Evolutionary conservation across 92 coral and sea anemone species (phyloP), one percentile per base, ranked within the genome.

Genomic region (Palythoa grandis): DNA sequence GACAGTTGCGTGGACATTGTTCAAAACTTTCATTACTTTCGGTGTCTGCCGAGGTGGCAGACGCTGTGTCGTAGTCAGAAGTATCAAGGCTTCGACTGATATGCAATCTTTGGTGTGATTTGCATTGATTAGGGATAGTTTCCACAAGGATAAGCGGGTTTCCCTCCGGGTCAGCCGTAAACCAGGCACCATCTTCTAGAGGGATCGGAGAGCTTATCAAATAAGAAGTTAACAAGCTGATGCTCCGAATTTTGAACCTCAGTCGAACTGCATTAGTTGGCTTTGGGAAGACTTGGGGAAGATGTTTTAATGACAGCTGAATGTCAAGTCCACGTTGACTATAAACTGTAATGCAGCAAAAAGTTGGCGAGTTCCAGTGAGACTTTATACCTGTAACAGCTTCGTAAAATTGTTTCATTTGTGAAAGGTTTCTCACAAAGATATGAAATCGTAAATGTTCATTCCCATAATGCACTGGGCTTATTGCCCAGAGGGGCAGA

Each of bases 381-480:
- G 97, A 91, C 75, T 87, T 92, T 63, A 79, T 67, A 15, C 91
- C 95, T 0, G 98, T 89, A 58, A 97, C 29, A 17, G 68, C 56
- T 83, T 97, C 99, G 68, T 95, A 97, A 82, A 95, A 97, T 11
- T 74, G 52, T 15, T 82, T 94, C 99, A 97, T 97, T 67, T 83
- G 88, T 29, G 77, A 19, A 22, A 97, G 92, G 85, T 95, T 86
- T 39, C 88, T 92, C 38, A 91, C 96, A 40, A 95, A 87, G 35
- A 97, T 86, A 67, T 97, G 98, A 73, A 95, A 97, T 10, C 99
- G 84, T 69, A 97, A 85, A 70, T 93, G 95, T 85, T 95, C 99
- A 70, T 97, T 97, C 74, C 99, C 99, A 82, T 86, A 95, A 80
- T 97, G 99, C 88, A 97, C 99, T 23, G 97, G 96, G 79, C 93